Conservation (phyloP, 2,113 vertebrate genomes). For the Pterocles orientalis region DNA sequence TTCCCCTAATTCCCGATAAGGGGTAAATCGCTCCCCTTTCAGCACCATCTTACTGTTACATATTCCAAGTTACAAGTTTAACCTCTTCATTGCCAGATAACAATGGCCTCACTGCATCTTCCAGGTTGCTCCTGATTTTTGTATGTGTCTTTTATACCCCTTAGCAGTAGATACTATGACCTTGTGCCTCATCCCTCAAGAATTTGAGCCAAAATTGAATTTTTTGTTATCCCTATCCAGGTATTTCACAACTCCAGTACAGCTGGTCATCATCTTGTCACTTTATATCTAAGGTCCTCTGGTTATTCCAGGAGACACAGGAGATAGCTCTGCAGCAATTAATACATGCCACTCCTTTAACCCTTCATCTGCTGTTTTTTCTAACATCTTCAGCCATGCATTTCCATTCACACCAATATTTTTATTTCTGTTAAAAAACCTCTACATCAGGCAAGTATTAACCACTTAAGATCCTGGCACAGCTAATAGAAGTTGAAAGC, state of each 20-base stretch:
- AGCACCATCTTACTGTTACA: too few relatives aligned
- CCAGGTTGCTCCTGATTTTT: background rate
- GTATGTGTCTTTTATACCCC: background rate
- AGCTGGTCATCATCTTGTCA: background rate
- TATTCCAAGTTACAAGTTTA: too few relatives aligned
- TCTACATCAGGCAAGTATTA: background rate
- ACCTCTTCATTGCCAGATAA: too few relatives aligned
- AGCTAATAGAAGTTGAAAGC: background rate
- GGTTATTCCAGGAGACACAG: background rate
- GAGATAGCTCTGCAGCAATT: background rate
- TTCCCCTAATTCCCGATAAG: too few relatives aligned
- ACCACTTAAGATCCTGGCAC: rapidly evolving
- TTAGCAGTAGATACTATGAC: background rate
- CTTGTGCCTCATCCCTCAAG: background rate
- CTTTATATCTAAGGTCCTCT: background rate
- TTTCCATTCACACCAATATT: background rate
- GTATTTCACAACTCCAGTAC: background rate
- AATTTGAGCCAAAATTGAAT: background rate
- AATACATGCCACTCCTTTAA: background rate
- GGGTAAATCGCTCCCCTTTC: too few relatives aligned
- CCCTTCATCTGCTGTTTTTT: background rate
- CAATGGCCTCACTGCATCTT: background rate
- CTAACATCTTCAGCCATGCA: background rate
- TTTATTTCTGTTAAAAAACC: background rate
- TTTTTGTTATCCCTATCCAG: background rate